Base-by-base conservation (phyloP, 2,888 invertebrate genomes). In the Limnephilus rhombicus region DNA sequence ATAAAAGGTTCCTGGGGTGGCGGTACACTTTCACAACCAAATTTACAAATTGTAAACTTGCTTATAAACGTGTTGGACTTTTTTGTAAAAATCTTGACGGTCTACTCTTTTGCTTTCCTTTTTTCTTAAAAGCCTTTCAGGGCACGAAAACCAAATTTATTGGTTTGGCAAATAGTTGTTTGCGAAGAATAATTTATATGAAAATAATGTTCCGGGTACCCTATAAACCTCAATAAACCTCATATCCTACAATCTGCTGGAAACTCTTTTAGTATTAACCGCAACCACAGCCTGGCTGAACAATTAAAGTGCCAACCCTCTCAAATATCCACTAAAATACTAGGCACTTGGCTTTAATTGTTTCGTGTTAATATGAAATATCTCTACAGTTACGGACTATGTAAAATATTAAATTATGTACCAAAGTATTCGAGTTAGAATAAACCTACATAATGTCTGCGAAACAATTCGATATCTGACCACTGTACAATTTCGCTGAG, bases 391-490 rank as follows among this genome's bases (percentile, higher is more conserved):
- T 34, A 82, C 31, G 15, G 29, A 2, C 34, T 2, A 1, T 31
- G 31, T 34, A 82, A 82, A 82, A 82, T 82, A 82, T 82, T 34
- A 82, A 82, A 34, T 82, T 82, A 34, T 4, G 82, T 18, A 13
- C 29, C 18, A 15, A 82, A 82, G 34, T 82, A 34, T 34, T 9
- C 34, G 29, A 18, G 82, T 34, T 82, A 31, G 82, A 82, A 34
- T 82, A 15, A 82, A 34, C 31, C 82, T 34, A 31, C 13, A 82
- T 34, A 34, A 34, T 82, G 29, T 82, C 82, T 82, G 29, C 34
- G 31, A 34, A 82, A 31, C 34, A 82, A 34, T 82, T 82, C 82
- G 31, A 82, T 82, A 82, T 82, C 82, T 82, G 82, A 82, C 82
- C 29, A 34, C 18, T 82, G 31, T 82, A 82, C 82, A 82, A 82